Evolutionary conservation across 2,888 invertebrate species (phyloP).

Genomic region (Noctua fimbriata): DNA sequence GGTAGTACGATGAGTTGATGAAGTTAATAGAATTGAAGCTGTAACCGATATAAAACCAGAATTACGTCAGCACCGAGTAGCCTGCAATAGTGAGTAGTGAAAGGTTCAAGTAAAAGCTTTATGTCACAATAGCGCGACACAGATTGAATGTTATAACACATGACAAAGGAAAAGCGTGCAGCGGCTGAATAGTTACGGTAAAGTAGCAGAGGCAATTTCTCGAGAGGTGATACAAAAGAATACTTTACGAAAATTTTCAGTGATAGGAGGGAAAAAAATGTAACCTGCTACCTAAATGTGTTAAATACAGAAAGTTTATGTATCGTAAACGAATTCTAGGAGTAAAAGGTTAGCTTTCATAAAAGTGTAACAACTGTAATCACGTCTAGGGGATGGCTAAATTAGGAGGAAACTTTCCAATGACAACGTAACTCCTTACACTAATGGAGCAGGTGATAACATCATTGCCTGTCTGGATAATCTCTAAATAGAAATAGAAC

Average conservation of each 20-base stretch:
- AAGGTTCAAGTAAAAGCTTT: slow-evolving; percentile 32
- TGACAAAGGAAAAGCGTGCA: slow-evolving; percentile 6
- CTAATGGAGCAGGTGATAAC: slow-evolving; percentile 6
- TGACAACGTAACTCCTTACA: not conserved
- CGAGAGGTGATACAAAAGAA: slow-evolving; percentile 10
- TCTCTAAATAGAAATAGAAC: not conserved
- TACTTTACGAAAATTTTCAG: not conserved
- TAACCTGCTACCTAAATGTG: not conserved
- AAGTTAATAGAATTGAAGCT: not conserved
- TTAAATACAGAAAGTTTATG: not conserved
- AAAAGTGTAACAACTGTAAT: slow-evolving; percentile 4
- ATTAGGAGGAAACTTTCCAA: slow-evolving; percentile 15
- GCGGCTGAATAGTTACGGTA: slow-evolving; percentile 17
- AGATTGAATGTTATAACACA: slow-evolving; percentile 19
- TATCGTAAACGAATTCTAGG: not conserved
- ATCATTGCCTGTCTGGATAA: not conserved
- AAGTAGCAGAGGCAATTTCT: slow-evolving; percentile 3
- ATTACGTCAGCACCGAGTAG: not conserved
- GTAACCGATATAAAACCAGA: not conserved
- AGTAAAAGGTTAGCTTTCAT: not conserved
- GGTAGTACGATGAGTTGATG: not conserved
- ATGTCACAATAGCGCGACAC: slow-evolving; percentile 26
- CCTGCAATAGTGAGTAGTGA: slow-evolving; percentile 1
- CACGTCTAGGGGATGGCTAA: not conserved
- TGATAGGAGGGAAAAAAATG: not conserved